A percentile compares a stretch with the other conserved stretches of the same genome.
These are phyloP conservation scores for Callospermophilus lateralis DNA, from an alignment of 2,113 vertebrate genomes.

Conservation along the genomic window DNA sequence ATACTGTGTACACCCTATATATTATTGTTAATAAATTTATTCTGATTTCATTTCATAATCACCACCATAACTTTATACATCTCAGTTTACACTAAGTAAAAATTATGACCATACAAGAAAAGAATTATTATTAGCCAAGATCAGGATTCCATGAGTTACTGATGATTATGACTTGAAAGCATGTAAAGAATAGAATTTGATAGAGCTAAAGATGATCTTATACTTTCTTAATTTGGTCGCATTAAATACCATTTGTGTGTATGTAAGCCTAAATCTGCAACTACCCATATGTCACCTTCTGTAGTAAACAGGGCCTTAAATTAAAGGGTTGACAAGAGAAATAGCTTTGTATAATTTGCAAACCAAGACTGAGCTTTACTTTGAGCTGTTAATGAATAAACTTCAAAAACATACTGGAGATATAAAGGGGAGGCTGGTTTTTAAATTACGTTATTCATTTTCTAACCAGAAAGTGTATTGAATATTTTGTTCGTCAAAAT, in stretches of 20 bases:
- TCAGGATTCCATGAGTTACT: neutral
- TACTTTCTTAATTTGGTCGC: neutral
- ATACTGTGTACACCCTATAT: neutral
- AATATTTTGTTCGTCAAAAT: conserved; percentile 84
- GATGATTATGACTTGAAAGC: neutral
- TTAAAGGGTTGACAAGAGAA: conserved; percentile 70
- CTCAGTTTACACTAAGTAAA: conserved; percentile 22
- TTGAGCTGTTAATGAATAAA: conserved; percentile 81
- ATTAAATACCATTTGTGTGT: neutral
- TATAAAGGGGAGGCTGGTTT: neutral
- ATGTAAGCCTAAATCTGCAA: neutral
- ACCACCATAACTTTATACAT: neutral
- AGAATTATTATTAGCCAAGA: neutral
- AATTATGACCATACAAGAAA: neutral
- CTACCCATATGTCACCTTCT: neutral
- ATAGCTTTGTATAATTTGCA: conserved; percentile 55
- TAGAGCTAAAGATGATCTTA: neutral
- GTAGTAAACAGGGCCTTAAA: conserved; percentile 41
- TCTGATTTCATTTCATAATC: neutral
- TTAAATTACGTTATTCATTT: conserved; percentile 82
- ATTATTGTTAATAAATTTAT: conserved; percentile 3
- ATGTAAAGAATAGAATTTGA: neutral
- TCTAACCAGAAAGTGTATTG: no score
- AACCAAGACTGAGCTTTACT: conserved; percentile 76
- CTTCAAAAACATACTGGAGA: conserved; percentile 64